Evolutionary conservation across 2,113 vertebrate species (phyloP).

Genomic region (Coturnix japonica): DNA sequence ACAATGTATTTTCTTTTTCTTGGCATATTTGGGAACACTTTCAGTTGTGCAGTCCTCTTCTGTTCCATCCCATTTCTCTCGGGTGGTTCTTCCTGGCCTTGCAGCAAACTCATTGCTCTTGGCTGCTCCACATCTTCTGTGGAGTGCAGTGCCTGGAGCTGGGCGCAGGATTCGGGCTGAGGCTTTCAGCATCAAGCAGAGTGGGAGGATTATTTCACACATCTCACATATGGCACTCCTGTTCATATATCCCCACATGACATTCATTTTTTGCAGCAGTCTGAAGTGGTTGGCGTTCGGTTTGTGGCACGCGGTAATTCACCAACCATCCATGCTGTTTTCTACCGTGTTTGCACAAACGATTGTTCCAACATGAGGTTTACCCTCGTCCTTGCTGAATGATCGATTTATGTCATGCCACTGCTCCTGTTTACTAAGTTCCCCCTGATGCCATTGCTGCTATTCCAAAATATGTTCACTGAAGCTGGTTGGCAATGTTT

Average conservation of each 20-base stretch:
- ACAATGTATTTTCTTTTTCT: background rate
- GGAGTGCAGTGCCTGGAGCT: background rate
- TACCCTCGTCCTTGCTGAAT: background rate
- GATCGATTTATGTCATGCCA: background rate
- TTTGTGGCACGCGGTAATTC: slow-evolving; percentile 25
- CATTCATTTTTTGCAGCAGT: slow-evolving; percentile 25
- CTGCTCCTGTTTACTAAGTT: background rate
- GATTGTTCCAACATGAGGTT: slow-evolving; percentile 11
- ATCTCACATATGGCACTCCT: slow-evolving; percentile 51
- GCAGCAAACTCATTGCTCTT: background rate
- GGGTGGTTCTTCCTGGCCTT: background rate
- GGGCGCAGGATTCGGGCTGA: slow-evolving; percentile 12
- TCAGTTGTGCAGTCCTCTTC: background rate
- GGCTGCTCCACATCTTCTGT: background rate
- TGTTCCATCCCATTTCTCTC: background rate
- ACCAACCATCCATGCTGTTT: background rate
- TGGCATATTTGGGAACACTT: background rate
- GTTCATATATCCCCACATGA: slow-evolving; percentile 53
- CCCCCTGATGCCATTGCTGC: background rate
- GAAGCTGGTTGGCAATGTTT: background rate
- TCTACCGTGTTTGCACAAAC: background rate
- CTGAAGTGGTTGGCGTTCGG: slow-evolving; percentile 33
- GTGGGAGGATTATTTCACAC: slow-evolving; percentile 65
- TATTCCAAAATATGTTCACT: background rate
- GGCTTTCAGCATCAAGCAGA: slow-evolving; percentile 23